These are phyloP conservation scores for Oscheius sp. DNA, from an alignment of 1,140 invertebrate species.

Conservation along the genomic window DNA sequence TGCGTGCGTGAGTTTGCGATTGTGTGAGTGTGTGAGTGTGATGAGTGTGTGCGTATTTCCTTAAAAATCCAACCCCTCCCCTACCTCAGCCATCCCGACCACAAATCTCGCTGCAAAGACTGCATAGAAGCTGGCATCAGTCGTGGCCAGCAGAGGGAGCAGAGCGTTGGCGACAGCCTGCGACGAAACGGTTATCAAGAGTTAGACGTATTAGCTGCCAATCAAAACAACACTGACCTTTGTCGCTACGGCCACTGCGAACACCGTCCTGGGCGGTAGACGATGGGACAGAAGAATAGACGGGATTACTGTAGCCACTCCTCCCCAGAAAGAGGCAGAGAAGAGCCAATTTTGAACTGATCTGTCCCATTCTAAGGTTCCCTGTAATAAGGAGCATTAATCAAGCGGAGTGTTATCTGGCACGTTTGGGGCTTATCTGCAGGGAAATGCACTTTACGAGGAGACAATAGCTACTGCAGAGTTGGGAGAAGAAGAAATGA, in stretches of 20 bases:
- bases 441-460: background rate
- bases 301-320: conserved; percentile 41
- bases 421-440: background rate
- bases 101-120: conserved; percentile 41
- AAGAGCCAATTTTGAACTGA: conserved; percentile 39
- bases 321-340: conserved; percentile 46
- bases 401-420: background rate
- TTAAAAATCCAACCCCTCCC: too few species aligned
- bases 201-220: too few species aligned
- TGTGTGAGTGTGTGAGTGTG: too few species aligned
- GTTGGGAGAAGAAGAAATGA: background rate
- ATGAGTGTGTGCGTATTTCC: too few species aligned
- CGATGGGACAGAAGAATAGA: conserved; percentile 41
- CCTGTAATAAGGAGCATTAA: conserved; percentile 33
- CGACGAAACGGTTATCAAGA: conserved; percentile 4
- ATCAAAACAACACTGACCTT: background rate
- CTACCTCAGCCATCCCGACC: conserved; percentile 41
- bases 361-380: conserved; percentile 39
- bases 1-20: too few species aligned
- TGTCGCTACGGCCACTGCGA: background rate
- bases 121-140: conserved; percentile 26
- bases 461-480: background rate
- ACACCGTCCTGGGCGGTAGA: conserved; percentile 15
- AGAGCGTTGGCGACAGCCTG: conserved; percentile 27
- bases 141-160: conserved; percentile 41